Conservation (phyloP, 1,140 invertebrate genomes). For the Zaprionus taronus region DNA sequence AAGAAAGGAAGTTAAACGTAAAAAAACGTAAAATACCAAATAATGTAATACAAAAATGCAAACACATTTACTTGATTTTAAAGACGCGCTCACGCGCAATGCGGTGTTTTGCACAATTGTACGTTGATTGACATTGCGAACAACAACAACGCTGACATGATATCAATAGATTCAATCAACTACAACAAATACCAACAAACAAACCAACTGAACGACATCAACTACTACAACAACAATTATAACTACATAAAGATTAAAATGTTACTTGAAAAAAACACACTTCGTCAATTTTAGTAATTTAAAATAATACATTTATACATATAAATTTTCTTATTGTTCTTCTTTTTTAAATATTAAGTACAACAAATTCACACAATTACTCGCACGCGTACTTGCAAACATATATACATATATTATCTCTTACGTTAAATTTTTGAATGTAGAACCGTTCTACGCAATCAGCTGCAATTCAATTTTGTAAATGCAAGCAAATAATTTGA, state of each 20-base stretch:
- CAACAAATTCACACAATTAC: slow-evolving; percentile 48
- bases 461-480: slow-evolving; percentile 17
- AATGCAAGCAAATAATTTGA: slow-evolving; percentile 25
- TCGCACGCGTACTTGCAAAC: slow-evolving; percentile 38
- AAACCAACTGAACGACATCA: slow-evolving; percentile 57
- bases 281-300: slow-evolving; percentile 84
- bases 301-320: slow-evolving; percentile 72
- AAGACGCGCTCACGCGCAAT: slow-evolving; percentile 45
- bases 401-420: slow-evolving; percentile 43
- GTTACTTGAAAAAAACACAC: slow-evolving; percentile 76
- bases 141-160: slow-evolving; percentile 32
- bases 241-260: slow-evolving; percentile 53
- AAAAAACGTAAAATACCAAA: slow-evolving; percentile 37
- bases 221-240: slow-evolving; percentile 41
- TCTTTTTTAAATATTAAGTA: slow-evolving; percentile 67
- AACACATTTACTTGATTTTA: slow-evolving; percentile 54
- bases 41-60: slow-evolving; percentile 12
- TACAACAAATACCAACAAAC: slow-evolving; percentile 38
- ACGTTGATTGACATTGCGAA: slow-evolving; percentile 53
- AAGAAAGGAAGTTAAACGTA: slow-evolving; percentile 38
- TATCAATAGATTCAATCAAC: slow-evolving; percentile 31
- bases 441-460: slow-evolving; percentile 6
- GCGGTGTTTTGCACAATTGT: slow-evolving; percentile 70
- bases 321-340: slow-evolving; percentile 70
- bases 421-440: slow-evolving; percentile 31